Evolutionary conservation across 2,888 invertebrate genomes (phyloP).

Genomic region (Cosmopolites sordidus): DNA sequence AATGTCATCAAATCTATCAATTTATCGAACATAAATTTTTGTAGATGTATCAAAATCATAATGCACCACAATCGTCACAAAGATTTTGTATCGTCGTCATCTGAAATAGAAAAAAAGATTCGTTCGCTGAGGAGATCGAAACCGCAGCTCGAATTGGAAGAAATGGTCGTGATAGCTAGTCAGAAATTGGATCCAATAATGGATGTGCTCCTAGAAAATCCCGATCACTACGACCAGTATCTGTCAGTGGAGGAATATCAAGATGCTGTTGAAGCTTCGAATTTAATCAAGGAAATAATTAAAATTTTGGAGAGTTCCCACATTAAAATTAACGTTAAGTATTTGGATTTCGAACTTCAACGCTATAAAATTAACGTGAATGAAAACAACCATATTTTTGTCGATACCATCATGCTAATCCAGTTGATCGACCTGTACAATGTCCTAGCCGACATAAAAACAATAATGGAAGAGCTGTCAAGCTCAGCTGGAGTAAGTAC

Average conservation of each 20-base stretch:
- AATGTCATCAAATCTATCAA: not conserved
- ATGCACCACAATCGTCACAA: not conserved
- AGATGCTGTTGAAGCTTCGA: constrained; percentile 3
- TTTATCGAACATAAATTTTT: not conserved
- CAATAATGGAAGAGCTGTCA: constrained; percentile 12
- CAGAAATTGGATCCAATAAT: constrained; percentile 18
- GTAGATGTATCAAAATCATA: not conserved
- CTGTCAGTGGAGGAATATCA: constrained; percentile 11
- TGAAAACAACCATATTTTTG: constrained; percentile 26
- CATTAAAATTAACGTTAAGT: constrained; percentile 5
- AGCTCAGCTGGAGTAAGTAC: constrained; percentile 12
- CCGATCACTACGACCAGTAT: constrained; percentile 6
- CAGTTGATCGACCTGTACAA: constrained; percentile 31
- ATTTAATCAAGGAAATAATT: constrained; percentile 6
- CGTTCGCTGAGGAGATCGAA: constrained; percentile 4
- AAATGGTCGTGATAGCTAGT: constrained; percentile 15
- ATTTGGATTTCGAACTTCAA: constrained; percentile 22
- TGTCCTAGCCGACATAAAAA: constrained; percentile 27
- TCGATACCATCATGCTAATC: constrained; percentile 29
- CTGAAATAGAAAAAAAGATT: constrained; percentile 12
- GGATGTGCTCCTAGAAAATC: constrained; percentile 6
- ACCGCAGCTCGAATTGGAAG: constrained; percentile 12
- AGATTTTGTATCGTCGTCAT: constrained; percentile 2
- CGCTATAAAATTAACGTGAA: constrained; percentile 24
- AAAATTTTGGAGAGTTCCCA: constrained; percentile 5